Conservation (phyloP, 2,888 invertebrate species). For the Dyspetes luteomarginatus region DNA sequence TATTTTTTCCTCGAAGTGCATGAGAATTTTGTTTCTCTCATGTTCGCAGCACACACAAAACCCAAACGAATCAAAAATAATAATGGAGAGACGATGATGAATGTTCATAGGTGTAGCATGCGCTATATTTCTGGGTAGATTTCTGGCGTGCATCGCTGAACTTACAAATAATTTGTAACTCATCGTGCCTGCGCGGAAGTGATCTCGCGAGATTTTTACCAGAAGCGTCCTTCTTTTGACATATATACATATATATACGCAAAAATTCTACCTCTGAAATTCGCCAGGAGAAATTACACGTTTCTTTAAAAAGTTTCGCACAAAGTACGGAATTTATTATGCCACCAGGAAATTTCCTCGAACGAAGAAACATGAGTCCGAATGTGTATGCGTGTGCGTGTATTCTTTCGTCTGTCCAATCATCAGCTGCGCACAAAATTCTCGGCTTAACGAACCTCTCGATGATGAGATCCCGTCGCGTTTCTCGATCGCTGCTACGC, state of each 20-base stretch:
- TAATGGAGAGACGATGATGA: conserved; percentile 33
- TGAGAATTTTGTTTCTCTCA: conserved; percentile 18
- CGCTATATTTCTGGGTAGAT: not conserved
- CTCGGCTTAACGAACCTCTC: conserved; percentile 52
- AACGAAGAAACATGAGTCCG: not conserved
- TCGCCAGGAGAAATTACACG: conserved; percentile 27
- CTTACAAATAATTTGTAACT: conserved; percentile 22
- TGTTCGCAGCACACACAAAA: not conserved
- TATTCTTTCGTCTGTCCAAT: conserved; percentile 26
- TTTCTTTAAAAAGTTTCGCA: conserved; percentile 23
- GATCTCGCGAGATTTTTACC: conserved; percentile 8
- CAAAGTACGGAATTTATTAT: conserved; percentile 52
- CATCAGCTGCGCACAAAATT: conserved; percentile 48
- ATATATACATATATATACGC: no score
- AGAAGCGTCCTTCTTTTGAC: not conserved
- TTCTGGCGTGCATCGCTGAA: conserved; percentile 4
- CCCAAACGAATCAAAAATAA: conserved; percentile 2
- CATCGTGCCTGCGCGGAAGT: not conserved
- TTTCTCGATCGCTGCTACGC: conserved; percentile 22
- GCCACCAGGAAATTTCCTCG: conserved; percentile 40
- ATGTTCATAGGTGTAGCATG: not conserved
- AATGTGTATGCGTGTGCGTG: not conserved
- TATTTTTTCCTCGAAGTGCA: conserved; percentile 57
- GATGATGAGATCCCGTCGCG: conserved; percentile 25
- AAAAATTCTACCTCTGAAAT: not conserved